A percentile compares a stretch with the other conserved stretches of the same genome.
Evolutionary conservation across 64 coral and sea anemone species (phyloP).

Genomic region (Stichodactyla helianthus): DNA sequence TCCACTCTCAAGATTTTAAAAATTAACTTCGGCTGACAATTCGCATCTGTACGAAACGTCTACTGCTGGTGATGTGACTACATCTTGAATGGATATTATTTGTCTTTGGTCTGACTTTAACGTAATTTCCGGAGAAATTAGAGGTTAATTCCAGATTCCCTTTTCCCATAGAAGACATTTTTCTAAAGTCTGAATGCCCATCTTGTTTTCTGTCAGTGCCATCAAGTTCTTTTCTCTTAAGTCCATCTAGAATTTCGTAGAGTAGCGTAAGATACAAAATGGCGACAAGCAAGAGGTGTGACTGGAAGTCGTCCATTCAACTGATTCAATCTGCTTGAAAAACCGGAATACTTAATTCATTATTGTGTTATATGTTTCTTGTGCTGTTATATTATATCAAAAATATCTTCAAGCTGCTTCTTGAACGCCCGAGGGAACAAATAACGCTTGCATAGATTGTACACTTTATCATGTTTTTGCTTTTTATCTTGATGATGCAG

Average conservation of each 20-base stretch:
- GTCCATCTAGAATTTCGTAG: slow-evolving; percentile 16
- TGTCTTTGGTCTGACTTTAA: neutral
- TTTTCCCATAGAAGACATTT: neutral
- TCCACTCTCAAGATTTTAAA: neutral
- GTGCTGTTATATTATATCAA: neutral
- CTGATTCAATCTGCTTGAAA: neutral
- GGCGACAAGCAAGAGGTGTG: neutral
- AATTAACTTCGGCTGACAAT: slow-evolving; percentile 15
- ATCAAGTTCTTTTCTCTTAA: neutral
- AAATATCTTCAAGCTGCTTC: neutral
- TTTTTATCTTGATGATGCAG: neutral
- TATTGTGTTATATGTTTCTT: neutral
- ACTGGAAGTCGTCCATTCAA: slow-evolving; percentile 12
- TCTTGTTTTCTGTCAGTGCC: neutral
- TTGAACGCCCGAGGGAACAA: neutral
- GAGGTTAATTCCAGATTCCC: neutral
- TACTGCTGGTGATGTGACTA: neutral
- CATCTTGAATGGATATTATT: neutral
- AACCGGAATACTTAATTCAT: neutral
- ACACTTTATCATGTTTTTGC: neutral
- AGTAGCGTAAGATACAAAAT: slow-evolving; percentile 19
- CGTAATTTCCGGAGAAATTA: slow-evolving; percentile 7
- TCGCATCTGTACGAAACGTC: slow-evolving; percentile 4
- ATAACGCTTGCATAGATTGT: neutral
- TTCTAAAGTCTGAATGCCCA: neutral